These are phyloP conservation scores for Polydrusus pterygomalis DNA, from an alignment of 2,888 invertebrate species.

Conservation along the genomic window DNA sequence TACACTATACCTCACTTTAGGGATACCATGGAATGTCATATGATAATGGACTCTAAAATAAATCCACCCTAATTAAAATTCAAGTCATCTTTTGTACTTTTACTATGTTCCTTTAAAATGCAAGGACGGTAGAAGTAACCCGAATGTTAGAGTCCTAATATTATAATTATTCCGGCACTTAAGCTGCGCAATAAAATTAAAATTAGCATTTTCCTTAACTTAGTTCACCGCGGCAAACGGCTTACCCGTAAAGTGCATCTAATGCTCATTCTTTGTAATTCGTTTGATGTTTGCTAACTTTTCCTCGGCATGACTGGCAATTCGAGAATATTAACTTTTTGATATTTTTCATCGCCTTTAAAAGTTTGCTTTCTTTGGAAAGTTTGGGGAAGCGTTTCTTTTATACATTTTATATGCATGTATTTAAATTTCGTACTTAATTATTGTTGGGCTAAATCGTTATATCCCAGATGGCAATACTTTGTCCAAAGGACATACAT, in stretches of 20 bases:
- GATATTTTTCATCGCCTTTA: slow-evolving; percentile 15
- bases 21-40: too few species aligned
- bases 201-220: slow-evolving; percentile 62
- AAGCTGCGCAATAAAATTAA: slow-evolving; percentile 68
- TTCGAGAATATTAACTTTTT: slow-evolving; percentile 3
- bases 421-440: not conserved
- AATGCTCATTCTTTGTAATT: slow-evolving; percentile 59
- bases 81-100: slow-evolving; percentile 20
- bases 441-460: too few species aligned
- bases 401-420: too few species aligned
- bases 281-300: slow-evolving; percentile 64
- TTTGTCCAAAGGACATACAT: too few species aligned
- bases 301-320: slow-evolving; percentile 46
- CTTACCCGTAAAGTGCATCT: slow-evolving; percentile 56
- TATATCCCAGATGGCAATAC: too few species aligned
- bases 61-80: slow-evolving; percentile 25
- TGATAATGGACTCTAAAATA: too few species aligned
- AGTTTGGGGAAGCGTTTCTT: not conserved
- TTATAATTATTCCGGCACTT: slow-evolving; percentile 69
- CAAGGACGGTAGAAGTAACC: slow-evolving; percentile 64
- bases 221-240: slow-evolving; percentile 30
- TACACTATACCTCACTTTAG: too few species aligned
- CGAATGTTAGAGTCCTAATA: slow-evolving; percentile 64
- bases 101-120: slow-evolving; percentile 60
- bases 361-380: not conserved